These are phyloP conservation scores for Yponomeuta cagnagella DNA, from an alignment of 2,888 invertebrate genomes.

Conservation along the genomic window DNA sequence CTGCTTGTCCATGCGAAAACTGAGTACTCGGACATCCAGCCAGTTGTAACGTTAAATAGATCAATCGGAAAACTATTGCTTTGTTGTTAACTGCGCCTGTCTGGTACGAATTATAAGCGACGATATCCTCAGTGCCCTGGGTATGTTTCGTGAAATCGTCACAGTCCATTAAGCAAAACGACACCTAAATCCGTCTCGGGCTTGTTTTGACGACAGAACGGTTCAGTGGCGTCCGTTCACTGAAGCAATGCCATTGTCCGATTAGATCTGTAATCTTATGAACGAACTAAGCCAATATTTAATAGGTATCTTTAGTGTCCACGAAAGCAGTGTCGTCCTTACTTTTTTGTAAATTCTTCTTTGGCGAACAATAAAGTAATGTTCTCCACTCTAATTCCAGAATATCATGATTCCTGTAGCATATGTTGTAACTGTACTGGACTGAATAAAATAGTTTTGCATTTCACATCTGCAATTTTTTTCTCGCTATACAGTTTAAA, in stretches of 20 bases:
- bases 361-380: too few species aligned
- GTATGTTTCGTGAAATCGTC: conserved; percentile 9
- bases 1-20: conserved; percentile 16
- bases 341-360: too few species aligned
- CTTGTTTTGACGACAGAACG: conserved; percentile 3
- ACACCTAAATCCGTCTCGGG: background rate
- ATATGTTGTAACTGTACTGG: too few species aligned
- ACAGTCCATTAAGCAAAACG: conserved; percentile 5
- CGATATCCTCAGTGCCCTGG: conserved; percentile 11
- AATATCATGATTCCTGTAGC: too few species aligned
- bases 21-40: conserved; percentile 17
- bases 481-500: too few species aligned
- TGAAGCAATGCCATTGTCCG: background rate
- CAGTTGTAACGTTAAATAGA: conserved; percentile 27
- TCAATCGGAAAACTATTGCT: conserved; percentile 27
- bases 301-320: too few species aligned
- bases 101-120: background rate
- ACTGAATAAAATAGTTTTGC: too few species aligned
- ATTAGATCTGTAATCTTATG: background rate
- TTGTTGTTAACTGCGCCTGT: conserved; percentile 5
- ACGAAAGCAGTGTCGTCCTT: too few species aligned
- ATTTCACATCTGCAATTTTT: too few species aligned
- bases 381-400: too few species aligned
- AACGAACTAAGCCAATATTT: background rate
- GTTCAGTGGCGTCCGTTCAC: background rate